A percentile compares a stretch with the other conserved stretches of the same genome.
phyloP scores from a whole-genome alignment of 2,797 vertebrate species.

The Adrianichthys oophorus region DNA sequence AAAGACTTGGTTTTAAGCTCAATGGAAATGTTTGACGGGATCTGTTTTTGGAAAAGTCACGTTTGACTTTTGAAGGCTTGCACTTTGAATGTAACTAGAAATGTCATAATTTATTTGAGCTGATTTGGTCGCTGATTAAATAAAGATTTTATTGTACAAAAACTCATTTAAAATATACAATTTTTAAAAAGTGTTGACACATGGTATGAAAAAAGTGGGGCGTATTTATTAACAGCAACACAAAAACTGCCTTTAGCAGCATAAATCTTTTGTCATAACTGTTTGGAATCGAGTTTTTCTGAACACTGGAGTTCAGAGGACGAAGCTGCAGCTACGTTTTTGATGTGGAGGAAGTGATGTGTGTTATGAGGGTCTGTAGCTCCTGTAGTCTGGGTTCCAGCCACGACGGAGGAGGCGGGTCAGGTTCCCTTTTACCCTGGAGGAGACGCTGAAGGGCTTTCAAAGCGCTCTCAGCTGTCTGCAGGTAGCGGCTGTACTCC shows the following conservation, averaged over 20 bases:
- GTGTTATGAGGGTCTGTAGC: slow-evolving; percentile 73
- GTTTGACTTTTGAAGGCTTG: slow-evolving; percentile 56
- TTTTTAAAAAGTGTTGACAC: too few species aligned
- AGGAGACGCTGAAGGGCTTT: slow-evolving; percentile 77
- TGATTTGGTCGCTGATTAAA: slow-evolving; percentile 71
- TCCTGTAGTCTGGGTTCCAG: slow-evolving; percentile 76
- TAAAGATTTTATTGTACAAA: slow-evolving; percentile 70
- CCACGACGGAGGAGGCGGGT: slow-evolving; percentile 77
- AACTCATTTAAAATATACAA: too few species aligned
- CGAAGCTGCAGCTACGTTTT: slow-evolving; percentile 7
- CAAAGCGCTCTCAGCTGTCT: slow-evolving; percentile 79
- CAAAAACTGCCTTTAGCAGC: slow-evolving; percentile 4
- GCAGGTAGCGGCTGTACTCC: slow-evolving; percentile 80
- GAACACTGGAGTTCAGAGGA: not conserved
- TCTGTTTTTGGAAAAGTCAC: slow-evolving; percentile 19
- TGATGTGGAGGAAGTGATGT: slow-evolving; percentile 46
- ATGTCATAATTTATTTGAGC: slow-evolving; percentile 79
- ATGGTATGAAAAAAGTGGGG: too few species aligned
- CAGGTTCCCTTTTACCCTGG: slow-evolving; percentile 1
- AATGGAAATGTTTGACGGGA: slow-evolving; percentile 18
- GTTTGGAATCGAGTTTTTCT: not conserved
- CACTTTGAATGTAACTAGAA: slow-evolving; percentile 67
- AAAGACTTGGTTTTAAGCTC: slow-evolving; percentile 29
- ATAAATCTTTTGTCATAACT: slow-evolving; percentile 1
- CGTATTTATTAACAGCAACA: slow-evolving; percentile 60